Base-by-base conservation (phyloP, 2,888 invertebrate species). In the Lingula anatina region DNA sequence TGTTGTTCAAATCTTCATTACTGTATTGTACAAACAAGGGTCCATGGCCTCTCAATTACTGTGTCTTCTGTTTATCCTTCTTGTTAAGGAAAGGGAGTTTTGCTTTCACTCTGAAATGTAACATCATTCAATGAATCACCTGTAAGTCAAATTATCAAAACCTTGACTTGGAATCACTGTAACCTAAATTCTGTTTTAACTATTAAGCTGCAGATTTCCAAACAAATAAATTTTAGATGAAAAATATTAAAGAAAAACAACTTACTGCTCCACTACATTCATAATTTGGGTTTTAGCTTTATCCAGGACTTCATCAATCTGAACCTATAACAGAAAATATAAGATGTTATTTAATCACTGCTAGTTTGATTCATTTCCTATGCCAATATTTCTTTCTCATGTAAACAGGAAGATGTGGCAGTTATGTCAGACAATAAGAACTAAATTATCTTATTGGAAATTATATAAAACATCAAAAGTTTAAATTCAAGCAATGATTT, bases 51-150 rank as follows among this genome's bases (percentile, higher is more conserved):
- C n/a, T n/a, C n/a, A n/a, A n/a, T n/a, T n/a, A n/a, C n/a, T n/a
- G n/a, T n/a, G n/a, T n/a, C n/a, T n/a, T n/a, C n/a, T n/a, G n/a
- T n/a, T 70, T 70, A 35, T 66, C 66, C 54, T 73, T 73, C 62
- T 70, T 71, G 55, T 72, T 72, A 44, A 68, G 61, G 57, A 73
- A 64, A 18, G 72, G 72, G 40, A 73, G n/a, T n/a, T n/a, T n/a
- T n/a, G n/a, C n/a, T n/a, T n/a, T n/a, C n/a, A n/a, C n/a, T n/a
- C n/a, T n/a, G n/a, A n/a, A n/a, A n/a, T n/a, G n/a, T n/a, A n/a
- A n/a, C n/a, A n/a, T n/a, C n/a, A n/a, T n/a, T n/a, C n/a, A n/a
- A n/a, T n/a, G n/a, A n/a, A n/a, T n/a, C n/a, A n/a, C n/a, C n/a
- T n/a, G n/a, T n/a, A n/a, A n/a, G n/a, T n/a, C n/a, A n/a, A n/a